A percentile compares a stretch with the other conserved stretches of the same genome.
Evolutionary conservation across 2,797 vertebrate genomes (phyloP).

Genomic region (Enteromius radiatus): DNA sequence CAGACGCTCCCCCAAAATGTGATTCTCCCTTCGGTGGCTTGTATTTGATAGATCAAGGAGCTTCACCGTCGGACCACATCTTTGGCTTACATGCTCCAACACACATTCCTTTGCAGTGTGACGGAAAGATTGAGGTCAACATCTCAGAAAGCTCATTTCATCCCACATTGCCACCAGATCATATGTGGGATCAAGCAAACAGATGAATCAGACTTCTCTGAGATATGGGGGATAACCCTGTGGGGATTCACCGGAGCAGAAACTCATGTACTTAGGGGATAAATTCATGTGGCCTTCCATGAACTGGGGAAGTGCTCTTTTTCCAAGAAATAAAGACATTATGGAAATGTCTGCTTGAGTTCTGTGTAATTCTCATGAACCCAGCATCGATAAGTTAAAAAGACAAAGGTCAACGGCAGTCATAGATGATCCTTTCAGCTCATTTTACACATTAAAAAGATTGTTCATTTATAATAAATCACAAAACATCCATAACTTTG

Average conservation of each 20-base stretch:
- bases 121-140: conserved; percentile 33
- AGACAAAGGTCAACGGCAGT: not conserved
- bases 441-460: not conserved
- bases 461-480: not conserved
- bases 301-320: not conserved
- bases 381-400: too few relatives aligned
- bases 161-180: conserved; percentile 35
- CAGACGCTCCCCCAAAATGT: conserved; percentile 29
- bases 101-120: conserved; percentile 35
- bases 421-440: not conserved
- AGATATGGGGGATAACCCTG: conserved; percentile 14
- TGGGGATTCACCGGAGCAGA: conserved; percentile 6
- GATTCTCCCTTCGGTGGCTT: conserved; percentile 32
- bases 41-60: conserved; percentile 24
- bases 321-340: conserved; percentile 1
- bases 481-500: not conserved
- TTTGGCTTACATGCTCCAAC: conserved; percentile 36
- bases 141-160: conserved; percentile 44
- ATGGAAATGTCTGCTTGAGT: not conserved
- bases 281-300: conserved; percentile 11
- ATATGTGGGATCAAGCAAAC: conserved; percentile 34
- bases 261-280: not conserved
- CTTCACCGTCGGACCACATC: conserved; percentile 32
- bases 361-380: not conserved
- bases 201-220: conserved; percentile 32